Conservation (phyloP, 2,888 invertebrate genomes). For the Sarcophaga caerulescens region DNA sequence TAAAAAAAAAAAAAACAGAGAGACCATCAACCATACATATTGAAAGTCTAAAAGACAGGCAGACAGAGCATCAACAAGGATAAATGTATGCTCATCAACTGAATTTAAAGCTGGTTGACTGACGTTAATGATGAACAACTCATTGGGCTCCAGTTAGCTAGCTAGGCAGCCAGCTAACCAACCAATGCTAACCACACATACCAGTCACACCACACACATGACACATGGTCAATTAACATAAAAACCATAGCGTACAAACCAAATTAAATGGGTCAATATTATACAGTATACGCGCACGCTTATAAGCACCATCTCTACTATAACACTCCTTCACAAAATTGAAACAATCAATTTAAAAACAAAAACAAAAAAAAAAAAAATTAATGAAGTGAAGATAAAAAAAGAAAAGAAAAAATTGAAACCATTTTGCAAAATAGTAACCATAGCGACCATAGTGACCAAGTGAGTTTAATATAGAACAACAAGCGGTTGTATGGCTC, state of each 20-base stretch:
- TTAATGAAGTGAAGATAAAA: background rate
- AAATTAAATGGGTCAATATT: constrained; percentile 55
- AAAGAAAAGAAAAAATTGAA: background rate
- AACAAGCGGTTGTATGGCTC: background rate
- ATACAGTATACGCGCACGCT: constrained; percentile 1
- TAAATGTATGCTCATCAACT: background rate
- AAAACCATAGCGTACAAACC: constrained; percentile 18
- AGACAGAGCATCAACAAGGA: background rate
- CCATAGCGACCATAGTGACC: constrained; percentile 20
- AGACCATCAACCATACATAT: background rate
- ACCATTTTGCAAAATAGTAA: background rate
- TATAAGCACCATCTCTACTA: background rate
- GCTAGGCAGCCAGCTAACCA: background rate
- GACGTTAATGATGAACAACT: background rate
- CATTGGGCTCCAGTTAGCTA: background rate
- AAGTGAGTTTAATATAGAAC: constrained; percentile 6
- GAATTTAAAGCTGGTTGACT: background rate
- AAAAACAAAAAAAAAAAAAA: background rate
- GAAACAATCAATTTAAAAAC: background rate
- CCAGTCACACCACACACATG: background rate
- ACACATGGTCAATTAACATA: constrained; percentile 46
- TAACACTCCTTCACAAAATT: background rate
- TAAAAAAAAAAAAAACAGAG: background rate
- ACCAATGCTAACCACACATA: background rate
- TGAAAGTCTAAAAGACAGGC: background rate